Evolutionary conservation across 2,888 invertebrate genomes (phyloP), one percentile per base, ranked within the genome.

Genomic region (Eupelmus urozonus): DNA sequence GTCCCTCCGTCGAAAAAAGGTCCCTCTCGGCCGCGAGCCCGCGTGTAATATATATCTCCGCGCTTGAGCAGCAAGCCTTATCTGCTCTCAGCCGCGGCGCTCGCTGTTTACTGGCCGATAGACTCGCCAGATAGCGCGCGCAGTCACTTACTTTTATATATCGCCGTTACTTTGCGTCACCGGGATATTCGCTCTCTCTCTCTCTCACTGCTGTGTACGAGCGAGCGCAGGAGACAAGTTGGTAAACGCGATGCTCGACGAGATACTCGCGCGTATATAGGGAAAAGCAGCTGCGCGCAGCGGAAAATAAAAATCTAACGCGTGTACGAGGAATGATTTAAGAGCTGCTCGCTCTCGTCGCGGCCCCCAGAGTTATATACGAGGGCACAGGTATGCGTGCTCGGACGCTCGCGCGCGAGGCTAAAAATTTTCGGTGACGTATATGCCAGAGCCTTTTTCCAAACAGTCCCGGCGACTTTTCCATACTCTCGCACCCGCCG

Each of bases 91-190:
- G 51, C 65, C 57, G 67, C 16, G n/a, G n/a, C 27, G 53, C 73
- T 57, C 87, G 87, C n/a, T 88, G 88, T 89, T 89, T 89, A 88
- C 89, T 88, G 88, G 87, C 88, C 88, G 89, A 89, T 89, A 89
- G 89, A 89, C 88, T 88, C 85, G 83, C 82, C 85, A 87, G 89
- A 89, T 89, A 89, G 88, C 74, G 82, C 84, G 85, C 85, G 81
- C 78, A 83, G 82, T 84, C 87, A 84, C 86, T 87, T 86, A 86
- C 87, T 87, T 87, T 87, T 87, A 88, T 87, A 87, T 88, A 4
- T 87, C 78, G 85, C 85, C 84, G 84, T 86, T 27, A 16, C 85
- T n/a, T n/a, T n/a, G 84, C 85, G 86, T 87, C 87, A 88, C 84
- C 23, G 82, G 49, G 27, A 51, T 66, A 20, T 29, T 4, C 25